Evolutionary conservation across 2,888 invertebrate genomes (phyloP).

Genomic region (Sepioteuthis lessoniana): DNA sequence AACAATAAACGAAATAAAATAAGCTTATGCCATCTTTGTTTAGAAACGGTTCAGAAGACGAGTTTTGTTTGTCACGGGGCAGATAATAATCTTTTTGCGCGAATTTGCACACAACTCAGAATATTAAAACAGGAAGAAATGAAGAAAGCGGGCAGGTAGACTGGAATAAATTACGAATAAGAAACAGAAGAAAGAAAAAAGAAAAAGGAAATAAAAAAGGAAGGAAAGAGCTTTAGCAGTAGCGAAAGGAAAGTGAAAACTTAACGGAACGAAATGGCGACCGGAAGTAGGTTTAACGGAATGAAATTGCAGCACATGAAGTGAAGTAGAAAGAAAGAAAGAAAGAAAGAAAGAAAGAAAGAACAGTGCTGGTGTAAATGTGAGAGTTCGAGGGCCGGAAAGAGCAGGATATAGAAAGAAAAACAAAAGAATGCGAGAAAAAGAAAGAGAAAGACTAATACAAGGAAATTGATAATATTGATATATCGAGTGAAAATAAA

Average conservation of each 20-base stretch:
- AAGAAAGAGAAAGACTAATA: neutral
- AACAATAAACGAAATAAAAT: too few relatives aligned
- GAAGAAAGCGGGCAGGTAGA: neutral
- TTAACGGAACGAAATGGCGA: too few relatives aligned
- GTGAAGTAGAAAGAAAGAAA: neutral
- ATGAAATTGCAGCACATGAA: too few relatives aligned
- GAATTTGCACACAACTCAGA: neutral
- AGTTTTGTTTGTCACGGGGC: neutral
- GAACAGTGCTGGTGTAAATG: neutral
- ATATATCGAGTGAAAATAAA: too few relatives aligned
- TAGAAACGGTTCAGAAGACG: neutral
- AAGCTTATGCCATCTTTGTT: neutral
- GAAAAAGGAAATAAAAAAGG: neutral
- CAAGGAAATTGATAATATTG: too few relatives aligned
- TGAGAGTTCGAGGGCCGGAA: neutral
- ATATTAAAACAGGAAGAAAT: neutral
- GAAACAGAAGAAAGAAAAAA: too few relatives aligned
- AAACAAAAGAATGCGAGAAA: neutral
- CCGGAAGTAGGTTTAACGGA: too few relatives aligned
- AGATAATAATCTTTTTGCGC: neutral
- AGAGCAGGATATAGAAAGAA: too few relatives aligned
- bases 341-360: neutral
- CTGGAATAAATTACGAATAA: neutral
- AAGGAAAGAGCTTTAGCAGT: neutral
- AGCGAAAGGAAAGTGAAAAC: too few relatives aligned